Evolutionary conservation across 1,140 invertebrate species (phyloP).

Genomic region (Andricus grossulariae): DNA sequence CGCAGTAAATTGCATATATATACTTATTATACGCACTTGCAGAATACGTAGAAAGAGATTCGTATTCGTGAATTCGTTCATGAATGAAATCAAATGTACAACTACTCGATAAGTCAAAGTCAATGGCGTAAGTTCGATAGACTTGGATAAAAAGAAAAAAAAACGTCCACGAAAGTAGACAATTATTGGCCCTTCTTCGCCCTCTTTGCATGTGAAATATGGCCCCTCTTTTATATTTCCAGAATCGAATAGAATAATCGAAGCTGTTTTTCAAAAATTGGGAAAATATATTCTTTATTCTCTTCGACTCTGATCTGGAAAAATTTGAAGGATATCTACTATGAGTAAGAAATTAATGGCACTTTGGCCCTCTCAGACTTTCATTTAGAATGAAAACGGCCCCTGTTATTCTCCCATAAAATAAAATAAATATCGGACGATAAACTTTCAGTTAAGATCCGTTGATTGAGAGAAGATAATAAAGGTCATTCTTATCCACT

Average conservation of each 20-base stretch:
- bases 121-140: conserved; percentile 18
- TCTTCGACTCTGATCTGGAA: background rate
- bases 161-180: background rate
- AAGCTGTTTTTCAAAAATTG: background rate
- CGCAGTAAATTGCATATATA: conserved; percentile 10
- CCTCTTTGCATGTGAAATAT: conserved; percentile 6
- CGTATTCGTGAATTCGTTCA: conserved; percentile 1
- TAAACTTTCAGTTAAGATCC: background rate
- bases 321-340: background rate
- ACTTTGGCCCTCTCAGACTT: background rate
- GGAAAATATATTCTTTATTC: background rate
- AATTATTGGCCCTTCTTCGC: background rate
- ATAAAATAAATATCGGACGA: conserved; percentile 2
- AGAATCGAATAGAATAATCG: conserved; percentile 8
- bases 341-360: background rate
- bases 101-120: conserved; percentile 9
- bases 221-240: conserved; percentile 1
- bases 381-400: conserved; percentile 7
- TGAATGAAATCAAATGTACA: conserved; percentile 19
- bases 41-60: conserved; percentile 7
- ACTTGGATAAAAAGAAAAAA: conserved; percentile 24
- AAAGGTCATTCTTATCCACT: background rate
- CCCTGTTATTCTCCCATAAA: background rate
- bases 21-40: conserved; percentile 12
- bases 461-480: background rate